phyloP scores from a whole-genome alignment of 2,797 vertebrate genomes.

The Meriones psammophilus region DNA sequence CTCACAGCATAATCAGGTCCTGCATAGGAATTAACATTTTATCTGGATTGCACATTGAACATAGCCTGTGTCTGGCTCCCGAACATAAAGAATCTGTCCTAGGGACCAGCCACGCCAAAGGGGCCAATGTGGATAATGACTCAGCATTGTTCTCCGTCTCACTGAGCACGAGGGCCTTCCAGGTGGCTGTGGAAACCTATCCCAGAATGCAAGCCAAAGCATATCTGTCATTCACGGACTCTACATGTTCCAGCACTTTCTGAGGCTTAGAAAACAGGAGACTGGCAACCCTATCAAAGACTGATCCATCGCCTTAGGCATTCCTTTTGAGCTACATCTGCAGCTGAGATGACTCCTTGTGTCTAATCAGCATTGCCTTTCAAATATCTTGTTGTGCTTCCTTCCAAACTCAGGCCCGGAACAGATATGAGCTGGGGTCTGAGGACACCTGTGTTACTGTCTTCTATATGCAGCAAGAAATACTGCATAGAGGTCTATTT shows the following conservation, averaged over 20 bases:
- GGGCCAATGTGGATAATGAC: background rate
- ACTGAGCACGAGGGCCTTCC: background rate
- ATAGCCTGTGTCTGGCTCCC: background rate
- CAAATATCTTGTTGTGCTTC: constrained; percentile 3
- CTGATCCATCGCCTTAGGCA: background rate
- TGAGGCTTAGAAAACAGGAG: constrained; percentile 34
- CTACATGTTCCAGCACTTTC: constrained; percentile 48
- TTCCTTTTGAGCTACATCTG: constrained; percentile 13
- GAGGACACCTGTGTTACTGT: background rate
- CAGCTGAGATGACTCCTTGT: background rate
- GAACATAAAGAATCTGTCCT: background rate
- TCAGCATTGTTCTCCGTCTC: background rate
- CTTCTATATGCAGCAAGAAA: background rate
- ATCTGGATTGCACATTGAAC: constrained; percentile 7
- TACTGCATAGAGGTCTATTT: background rate
- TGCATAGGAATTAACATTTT: constrained; percentile 23
- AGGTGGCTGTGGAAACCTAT: background rate
- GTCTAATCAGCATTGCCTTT: background rate
- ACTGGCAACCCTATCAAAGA: constrained; percentile 26
- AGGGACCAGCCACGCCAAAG: background rate
- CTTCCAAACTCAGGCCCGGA: constrained; percentile 7
- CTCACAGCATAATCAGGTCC: background rate
- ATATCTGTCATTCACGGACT: constrained; percentile 25
- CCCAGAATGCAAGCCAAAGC: background rate
- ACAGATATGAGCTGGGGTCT: background rate